Base-by-base conservation (phyloP, 2,797 vertebrate species). In the Podarcis lilfordi region DNA sequence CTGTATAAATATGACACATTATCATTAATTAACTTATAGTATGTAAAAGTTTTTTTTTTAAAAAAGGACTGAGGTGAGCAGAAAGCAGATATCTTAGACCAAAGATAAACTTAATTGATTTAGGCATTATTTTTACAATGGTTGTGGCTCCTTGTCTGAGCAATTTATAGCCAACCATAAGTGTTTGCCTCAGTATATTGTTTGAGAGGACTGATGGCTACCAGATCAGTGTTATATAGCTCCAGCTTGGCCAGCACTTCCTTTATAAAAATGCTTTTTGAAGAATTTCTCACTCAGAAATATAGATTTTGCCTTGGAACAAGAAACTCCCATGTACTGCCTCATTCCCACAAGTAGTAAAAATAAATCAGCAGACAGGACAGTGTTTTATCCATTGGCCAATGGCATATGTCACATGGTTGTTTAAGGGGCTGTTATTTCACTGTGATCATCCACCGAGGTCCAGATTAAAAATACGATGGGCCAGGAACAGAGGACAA, bases 391-490 rank as follows among this genome's bases (percentile, higher is more conserved):
- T 43, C 45, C 1, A 37, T 32, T n/a, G 61, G 59, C 10, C 7
- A 37, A 43, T 45, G 89, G 81, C 37, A 86, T 61, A 35, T 9
- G 9, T 71, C 37, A 8, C 0, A 17, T 19, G 29, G 82, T 90
- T 93, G 90, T 92, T 88, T 35, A 43, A 89, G 83, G 82, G 88
- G 76, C 71, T 0, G 2, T 35, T 68, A 79, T 91, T 93, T 86
- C 88, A 87, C 72, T 59, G 19, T 64, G 61, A 3, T 75, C 80
- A 80, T 79, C 85, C 88, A 86, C 82, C 92, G n/a, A 37, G 43
- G 86, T 86, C 75, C 85, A 92, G 86, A 92, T 91, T 84, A 92
- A 78, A 92, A 82, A 92, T 55, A 84, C 84, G 90, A 91, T 89
- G 88, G 92, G 85, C 80, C 82, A 86, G 59, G 77, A 80, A 75